These are phyloP conservation scores for Noctua janthe DNA, from an alignment of 2,888 invertebrate genomes.

Conservation along the genomic window DNA sequence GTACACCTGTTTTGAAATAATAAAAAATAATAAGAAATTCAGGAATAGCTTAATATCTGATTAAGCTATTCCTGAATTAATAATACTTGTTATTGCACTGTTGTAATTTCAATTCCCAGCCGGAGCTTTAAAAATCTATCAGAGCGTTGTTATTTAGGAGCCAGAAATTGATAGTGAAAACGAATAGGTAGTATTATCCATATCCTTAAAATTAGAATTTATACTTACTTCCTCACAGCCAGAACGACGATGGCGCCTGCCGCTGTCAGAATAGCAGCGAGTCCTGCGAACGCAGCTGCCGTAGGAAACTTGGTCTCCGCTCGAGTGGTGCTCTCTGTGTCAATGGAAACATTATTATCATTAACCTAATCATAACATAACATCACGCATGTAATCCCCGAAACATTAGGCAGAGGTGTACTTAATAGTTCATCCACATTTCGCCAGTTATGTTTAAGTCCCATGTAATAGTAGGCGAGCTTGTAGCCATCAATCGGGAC, in stretches of 20 bases:
- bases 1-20: no score
- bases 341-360: constrained; percentile 11
- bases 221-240: constrained; percentile 69
- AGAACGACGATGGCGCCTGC: constrained; percentile 79
- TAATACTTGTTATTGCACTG: background rate
- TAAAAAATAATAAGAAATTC: no score
- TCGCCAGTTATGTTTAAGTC: background rate
- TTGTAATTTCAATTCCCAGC: background rate
- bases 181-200: no score
- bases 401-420: background rate
- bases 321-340: constrained; percentile 80
- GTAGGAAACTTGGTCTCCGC: constrained; percentile 80
- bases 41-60: no score
- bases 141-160: background rate
- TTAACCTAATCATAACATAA: background rate
- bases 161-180: no score
- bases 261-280: constrained; percentile 82
- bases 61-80: no score
- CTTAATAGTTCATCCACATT: background rate
- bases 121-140: background rate
- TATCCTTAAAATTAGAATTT: no score
- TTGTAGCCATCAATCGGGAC: background rate
- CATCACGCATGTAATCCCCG: background rate
- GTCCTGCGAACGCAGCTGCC: constrained; percentile 82
- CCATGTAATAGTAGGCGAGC: background rate